phyloP scores from a whole-genome alignment of 2,113 vertebrate species.

The Tylochromis polylepis region DNA sequence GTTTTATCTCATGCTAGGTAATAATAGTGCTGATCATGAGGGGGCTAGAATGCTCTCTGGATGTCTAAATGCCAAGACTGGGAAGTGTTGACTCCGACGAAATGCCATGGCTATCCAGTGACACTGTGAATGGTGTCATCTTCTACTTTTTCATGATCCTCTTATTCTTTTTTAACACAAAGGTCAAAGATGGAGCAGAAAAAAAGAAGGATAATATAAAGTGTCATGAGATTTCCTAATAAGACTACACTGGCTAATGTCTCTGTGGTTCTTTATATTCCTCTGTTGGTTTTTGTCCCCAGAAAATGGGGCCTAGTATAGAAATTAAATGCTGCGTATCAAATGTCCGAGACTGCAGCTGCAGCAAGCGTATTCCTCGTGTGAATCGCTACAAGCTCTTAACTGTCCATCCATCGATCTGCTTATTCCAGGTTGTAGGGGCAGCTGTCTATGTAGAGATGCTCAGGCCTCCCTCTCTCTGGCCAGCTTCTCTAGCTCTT shows the following conservation, averaged over 20 bases:
- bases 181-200: not conserved
- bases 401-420: not conserved
- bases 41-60: not conserved
- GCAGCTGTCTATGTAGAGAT: not conserved
- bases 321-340: not conserved
- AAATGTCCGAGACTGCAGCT: not conserved
- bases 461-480: not conserved
- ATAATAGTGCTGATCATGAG: constrained; percentile 17
- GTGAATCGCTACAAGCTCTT: not conserved
- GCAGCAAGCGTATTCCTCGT: not conserved
- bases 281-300: not conserved
- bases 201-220: not conserved
- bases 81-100: constrained; percentile 22
- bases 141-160: not conserved
- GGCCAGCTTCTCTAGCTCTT: not conserved
- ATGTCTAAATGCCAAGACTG: constrained; percentile 39
- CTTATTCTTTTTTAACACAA: not conserved
- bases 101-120: constrained; percentile 31
- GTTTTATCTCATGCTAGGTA: not conserved
- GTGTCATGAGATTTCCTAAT: not conserved
- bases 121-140: constrained; percentile 1
- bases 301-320: not conserved
- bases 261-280: not conserved
- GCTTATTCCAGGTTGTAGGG: not conserved
- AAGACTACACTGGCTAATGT: not conserved